Base-by-base conservation (phyloP, 2,888 invertebrate species). In the Plutella xylostella region DNA sequence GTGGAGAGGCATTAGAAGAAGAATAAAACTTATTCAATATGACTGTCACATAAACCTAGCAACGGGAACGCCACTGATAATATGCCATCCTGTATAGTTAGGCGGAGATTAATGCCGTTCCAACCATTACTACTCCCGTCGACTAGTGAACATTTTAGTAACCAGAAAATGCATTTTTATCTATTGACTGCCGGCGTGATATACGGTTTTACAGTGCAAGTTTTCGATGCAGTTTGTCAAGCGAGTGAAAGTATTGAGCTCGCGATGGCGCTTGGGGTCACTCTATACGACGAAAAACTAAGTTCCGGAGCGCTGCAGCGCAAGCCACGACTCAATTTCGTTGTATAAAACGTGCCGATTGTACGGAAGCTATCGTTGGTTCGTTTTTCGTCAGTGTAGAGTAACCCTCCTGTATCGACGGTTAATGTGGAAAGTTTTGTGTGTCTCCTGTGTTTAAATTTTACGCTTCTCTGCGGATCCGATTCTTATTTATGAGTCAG, bases 361-460 rank as follows among this genome's bases (percentile, higher is more conserved):
- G n/a, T n/a, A n/a, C n/a, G n/a, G n/a, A n/a, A n/a, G n/a, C n/a
- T n/a, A n/a, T n/a, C n/a, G n/a, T n/a, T n/a, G n/a, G n/a, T n/a
- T n/a, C n/a, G n/a, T n/a, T n/a, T n/a, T n/a, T n/a, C n/a, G n/a
- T n/a, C n/a, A n/a, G n/a, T n/a, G n/a, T n/a, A n/a, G n/a, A n/a
- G n/a, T n/a, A n/a, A n/a, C n/a, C n/a, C n/a, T n/a, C n/a, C n/a
- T 45, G 45, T 48, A 45, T 43, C 53, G 55, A 53, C 54, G 61
- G 54, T 62, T 65, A 67, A 68, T 67, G 61, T 60, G 40, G 42
- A 50, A 68, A 70, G 62, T 68, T 67, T 64, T 58, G 63, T 62
- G 53, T 58, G 55, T 40, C 11, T 43, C 43, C 44, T 45, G 35
- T 49, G 49, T 47, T 47, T 38, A 40, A 47, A 47, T 47, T 42